phyloP scores from a whole-genome alignment of 1,140 invertebrate species.

The Frieseomelitta varia region DNA sequence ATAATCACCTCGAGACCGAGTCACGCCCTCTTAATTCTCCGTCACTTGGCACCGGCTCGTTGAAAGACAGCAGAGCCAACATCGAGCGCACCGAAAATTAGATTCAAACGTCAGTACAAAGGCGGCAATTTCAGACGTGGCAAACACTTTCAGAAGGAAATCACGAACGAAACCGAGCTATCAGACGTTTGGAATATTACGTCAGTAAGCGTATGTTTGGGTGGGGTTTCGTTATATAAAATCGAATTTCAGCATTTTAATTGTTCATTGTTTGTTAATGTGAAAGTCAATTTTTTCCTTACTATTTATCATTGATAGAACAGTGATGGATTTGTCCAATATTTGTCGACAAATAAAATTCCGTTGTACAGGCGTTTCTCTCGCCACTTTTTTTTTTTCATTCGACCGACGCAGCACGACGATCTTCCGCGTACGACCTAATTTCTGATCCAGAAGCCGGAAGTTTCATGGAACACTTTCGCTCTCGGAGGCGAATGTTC shows the following conservation, averaged over 20 bases:
- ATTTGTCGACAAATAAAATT: no score
- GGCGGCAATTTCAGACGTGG: background rate
- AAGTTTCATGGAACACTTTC: conserved; percentile 54
- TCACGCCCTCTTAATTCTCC: background rate
- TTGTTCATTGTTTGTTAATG: no score
- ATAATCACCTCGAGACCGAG: conserved; percentile 1
- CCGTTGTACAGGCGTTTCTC: no score
- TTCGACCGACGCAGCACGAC: background rate
- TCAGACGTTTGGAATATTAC: no score
- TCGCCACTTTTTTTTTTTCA: background rate
- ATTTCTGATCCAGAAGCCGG: conserved; percentile 25
- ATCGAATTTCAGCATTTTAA: no score
- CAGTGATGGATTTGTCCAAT: no score
- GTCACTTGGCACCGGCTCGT: background rate
- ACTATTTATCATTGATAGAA: no score
- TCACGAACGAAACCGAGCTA: background rate
- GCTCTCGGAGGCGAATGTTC: conserved; percentile 17
- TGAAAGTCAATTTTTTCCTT: no score
- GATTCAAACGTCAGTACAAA: background rate
- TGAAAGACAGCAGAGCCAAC: background rate
- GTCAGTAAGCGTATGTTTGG: no score
- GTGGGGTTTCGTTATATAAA: no score
- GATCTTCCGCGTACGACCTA: background rate
- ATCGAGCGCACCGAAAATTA: background rate
- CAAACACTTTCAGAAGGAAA: background rate